These are phyloP conservation scores for Nymphalis polychloros DNA, from an alignment of 2,888 invertebrate genomes.

Conservation along the genomic window DNA sequence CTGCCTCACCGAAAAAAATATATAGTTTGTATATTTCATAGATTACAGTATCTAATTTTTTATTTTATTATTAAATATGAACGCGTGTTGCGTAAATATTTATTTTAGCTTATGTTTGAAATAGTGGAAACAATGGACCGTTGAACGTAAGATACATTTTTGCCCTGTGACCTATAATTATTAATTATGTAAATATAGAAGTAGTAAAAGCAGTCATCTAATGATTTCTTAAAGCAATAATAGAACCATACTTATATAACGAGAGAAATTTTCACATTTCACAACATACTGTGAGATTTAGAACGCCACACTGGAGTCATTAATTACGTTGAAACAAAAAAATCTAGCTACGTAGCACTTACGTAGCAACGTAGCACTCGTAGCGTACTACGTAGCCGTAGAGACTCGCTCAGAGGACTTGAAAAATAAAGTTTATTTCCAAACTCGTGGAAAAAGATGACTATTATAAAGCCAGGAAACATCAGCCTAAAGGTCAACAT, in stretches of 20 bases:
- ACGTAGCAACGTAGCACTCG: conserved; percentile 23
- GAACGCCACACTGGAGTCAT: conserved; percentile 6
- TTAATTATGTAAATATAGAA: background rate
- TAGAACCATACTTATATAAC: background rate
- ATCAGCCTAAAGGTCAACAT: too few species aligned
- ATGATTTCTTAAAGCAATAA: background rate
- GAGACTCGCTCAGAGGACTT: conserved; percentile 11
- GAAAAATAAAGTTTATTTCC: conserved; percentile 7
- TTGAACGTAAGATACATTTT: background rate
- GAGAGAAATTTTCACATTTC: conserved; percentile 8
- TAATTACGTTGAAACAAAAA: conserved; percentile 24
- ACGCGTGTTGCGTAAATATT: too few species aligned
- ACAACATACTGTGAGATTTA: conserved; percentile 3
- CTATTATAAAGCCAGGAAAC: background rate
- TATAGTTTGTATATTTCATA: too few species aligned
- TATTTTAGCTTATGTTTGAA: too few species aligned
- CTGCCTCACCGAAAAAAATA: too few species aligned
- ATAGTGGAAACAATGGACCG: background rate
- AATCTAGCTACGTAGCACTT: conserved; percentile 19
- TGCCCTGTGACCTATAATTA: background rate
- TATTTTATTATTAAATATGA: too few species aligned
- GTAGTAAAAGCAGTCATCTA: background rate
- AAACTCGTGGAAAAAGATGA: background rate
- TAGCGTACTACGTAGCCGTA: conserved; percentile 19
- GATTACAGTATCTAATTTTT: too few species aligned